Percentiles rank a stretch among this genome's conserved stretches.
These are phyloP conservation scores for Entosphenus tridentatus DNA, from an alignment of 2,113 vertebrate species.

Conservation along the genomic window DNA sequence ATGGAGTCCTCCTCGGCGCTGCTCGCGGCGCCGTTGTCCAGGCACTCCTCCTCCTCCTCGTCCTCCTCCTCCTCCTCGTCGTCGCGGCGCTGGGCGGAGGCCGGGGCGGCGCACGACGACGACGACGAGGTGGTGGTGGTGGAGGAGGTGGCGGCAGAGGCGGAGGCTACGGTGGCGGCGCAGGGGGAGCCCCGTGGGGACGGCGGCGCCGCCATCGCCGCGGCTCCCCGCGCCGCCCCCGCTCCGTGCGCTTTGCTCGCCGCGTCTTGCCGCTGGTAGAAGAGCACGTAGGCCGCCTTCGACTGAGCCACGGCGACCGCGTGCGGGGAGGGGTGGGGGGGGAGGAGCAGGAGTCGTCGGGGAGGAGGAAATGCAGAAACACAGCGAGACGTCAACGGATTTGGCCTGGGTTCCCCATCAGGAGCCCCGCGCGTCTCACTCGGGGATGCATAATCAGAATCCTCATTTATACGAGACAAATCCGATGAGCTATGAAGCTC, in stretches of 20 bases:
- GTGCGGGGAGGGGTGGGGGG: slow-evolving; percentile 8
- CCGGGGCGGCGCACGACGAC: slow-evolving; percentile 24
- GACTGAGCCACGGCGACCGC: slow-evolving; percentile 23
- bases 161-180: not conserved
- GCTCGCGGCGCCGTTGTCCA: slow-evolving; percentile 14
- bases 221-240: not conserved
- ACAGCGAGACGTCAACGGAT: not conserved
- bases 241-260: slow-evolving; percentile 13
- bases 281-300: slow-evolving; percentile 80
- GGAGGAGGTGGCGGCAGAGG: too few relatives aligned
- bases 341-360: slow-evolving; percentile 7
- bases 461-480: too few relatives aligned
- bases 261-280: slow-evolving; percentile 59
- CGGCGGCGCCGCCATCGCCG: not conserved
- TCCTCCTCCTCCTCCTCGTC: slow-evolving; percentile 9
- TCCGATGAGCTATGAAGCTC: too few relatives aligned
- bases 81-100: slow-evolving; percentile 5
- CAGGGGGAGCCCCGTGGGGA: not conserved
- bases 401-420: too few relatives aligned
- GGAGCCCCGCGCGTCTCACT: too few relatives aligned
- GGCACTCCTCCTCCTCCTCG: slow-evolving; percentile 4
- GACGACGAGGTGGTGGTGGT: slow-evolving; percentile 20
- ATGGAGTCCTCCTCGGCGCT: slow-evolving; percentile 41
- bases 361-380: slow-evolving; percentile 9
- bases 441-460: too few relatives aligned